Evolutionary conservation across 1,140 invertebrate genomes (phyloP).

Genomic region (Microplitis mediator): DNA sequence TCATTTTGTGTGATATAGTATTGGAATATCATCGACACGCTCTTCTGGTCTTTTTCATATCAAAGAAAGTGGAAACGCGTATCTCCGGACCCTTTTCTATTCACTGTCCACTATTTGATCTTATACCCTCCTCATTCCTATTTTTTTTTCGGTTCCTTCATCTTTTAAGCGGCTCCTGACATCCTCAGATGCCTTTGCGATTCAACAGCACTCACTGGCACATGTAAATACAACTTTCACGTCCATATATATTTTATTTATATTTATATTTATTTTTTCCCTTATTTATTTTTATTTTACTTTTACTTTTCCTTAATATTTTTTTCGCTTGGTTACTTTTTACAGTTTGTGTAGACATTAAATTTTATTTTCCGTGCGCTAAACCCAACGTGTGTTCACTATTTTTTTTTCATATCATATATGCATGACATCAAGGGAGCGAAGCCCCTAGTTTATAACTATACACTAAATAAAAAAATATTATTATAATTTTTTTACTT

Average conservation of each 20-base stretch:
- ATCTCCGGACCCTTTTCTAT: too few relatives aligned
- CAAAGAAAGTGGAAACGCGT: too few relatives aligned
- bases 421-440: conserved; percentile 9
- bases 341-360: neutral
- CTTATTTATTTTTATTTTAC: conserved; percentile 11
- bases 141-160: too few relatives aligned
- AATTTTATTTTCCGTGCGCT: conserved; percentile 2
- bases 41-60: too few relatives aligned
- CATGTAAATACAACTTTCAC: neutral
- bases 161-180: too few relatives aligned
- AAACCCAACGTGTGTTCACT: conserved; percentile 3
- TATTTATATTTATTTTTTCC: conserved; percentile 2
- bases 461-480: too few relatives aligned
- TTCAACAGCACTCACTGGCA: neutral
- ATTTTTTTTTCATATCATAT: neutral
- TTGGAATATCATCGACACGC: too few relatives aligned
- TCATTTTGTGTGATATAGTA: too few relatives aligned
- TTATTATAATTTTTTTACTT: too few relatives aligned
- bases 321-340: neutral
- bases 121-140: too few relatives aligned
- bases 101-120: too few relatives aligned
- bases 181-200: neutral
- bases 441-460: neutral
- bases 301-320: neutral
- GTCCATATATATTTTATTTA: neutral